phyloP scores from a whole-genome alignment of 2,888 invertebrate species.

The Augochlorella aurata region DNA sequence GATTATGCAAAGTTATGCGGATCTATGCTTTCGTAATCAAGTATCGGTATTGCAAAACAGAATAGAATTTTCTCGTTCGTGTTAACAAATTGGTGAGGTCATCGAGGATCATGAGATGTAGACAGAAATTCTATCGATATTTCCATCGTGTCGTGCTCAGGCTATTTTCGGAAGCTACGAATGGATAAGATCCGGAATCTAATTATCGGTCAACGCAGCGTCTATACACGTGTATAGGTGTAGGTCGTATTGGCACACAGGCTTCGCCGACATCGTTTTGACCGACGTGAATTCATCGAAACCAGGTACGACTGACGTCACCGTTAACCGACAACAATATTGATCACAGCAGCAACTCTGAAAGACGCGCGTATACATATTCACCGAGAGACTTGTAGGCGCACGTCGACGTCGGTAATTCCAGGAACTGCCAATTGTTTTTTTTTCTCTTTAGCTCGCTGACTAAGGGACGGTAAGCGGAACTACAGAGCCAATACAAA shows the following conservation, averaged over 20 bases:
- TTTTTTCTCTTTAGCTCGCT: neutral
- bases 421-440: neutral
- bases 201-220: neutral
- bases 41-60: neutral
- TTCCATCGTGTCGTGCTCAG: no score
- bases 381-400: neutral
- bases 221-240: neutral
- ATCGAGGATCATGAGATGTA: neutral
- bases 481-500: neutral
- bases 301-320: neutral
- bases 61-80: neutral
- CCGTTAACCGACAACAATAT: constrained; percentile 6
- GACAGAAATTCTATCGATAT: neutral
- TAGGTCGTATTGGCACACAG: neutral
- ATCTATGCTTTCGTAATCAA: neutral
- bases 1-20: neutral
- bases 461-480: neutral
- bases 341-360: constrained; percentile 7
- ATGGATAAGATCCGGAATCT: neutral
- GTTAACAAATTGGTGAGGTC: neutral
- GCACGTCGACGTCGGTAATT: neutral
- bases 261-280: neutral
- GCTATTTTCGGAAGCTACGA: neutral
- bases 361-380: neutral
- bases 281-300: neutral